These are phyloP conservation scores for Anagrus nilaparvatae DNA, from an alignment of 1,140 invertebrate species.

Conservation along the genomic window DNA sequence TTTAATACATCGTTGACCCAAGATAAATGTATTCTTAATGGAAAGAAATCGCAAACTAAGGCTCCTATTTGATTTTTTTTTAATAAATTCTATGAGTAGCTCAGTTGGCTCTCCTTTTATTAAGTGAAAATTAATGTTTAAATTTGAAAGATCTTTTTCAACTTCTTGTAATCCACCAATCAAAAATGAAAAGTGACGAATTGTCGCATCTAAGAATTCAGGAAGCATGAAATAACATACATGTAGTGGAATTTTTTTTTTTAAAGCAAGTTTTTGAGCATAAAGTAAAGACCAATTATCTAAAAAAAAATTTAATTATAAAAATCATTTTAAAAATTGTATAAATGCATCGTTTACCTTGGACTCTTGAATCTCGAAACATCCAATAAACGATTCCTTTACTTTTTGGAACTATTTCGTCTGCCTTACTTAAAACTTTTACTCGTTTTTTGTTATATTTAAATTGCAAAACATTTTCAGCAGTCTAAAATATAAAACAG, in stretches of 20 bases:
- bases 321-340: constrained; percentile 7
- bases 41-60: constrained; percentile 76
- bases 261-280: constrained; percentile 76
- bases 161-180: constrained; percentile 67
- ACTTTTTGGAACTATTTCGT: constrained; percentile 53
- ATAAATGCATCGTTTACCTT: constrained; percentile 45
- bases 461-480: constrained; percentile 54
- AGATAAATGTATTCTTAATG: constrained; percentile 54
- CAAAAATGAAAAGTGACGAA: constrained; percentile 74
- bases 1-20: constrained; percentile 67
- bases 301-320: constrained; percentile 33
- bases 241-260: constrained; percentile 71
- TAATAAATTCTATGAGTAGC: constrained; percentile 61
- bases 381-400: constrained; percentile 80
- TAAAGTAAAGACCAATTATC: constrained; percentile 87
- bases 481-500: constrained; percentile 41
- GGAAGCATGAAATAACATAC: constrained; percentile 75
- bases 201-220: constrained; percentile 71
- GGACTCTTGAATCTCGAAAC: constrained; percentile 74
- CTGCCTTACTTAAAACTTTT: constrained; percentile 52
- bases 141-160: constrained; percentile 54
- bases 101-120: constrained; percentile 61
- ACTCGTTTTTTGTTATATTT: constrained; percentile 74
- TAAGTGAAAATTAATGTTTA: constrained; percentile 74
- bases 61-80: constrained; percentile 64